A percentile compares a stretch with the other conserved stretches of the same genome.
Conservation (phyloP, 2,797 vertebrate species). For the Fringilla coelebs region DNA sequence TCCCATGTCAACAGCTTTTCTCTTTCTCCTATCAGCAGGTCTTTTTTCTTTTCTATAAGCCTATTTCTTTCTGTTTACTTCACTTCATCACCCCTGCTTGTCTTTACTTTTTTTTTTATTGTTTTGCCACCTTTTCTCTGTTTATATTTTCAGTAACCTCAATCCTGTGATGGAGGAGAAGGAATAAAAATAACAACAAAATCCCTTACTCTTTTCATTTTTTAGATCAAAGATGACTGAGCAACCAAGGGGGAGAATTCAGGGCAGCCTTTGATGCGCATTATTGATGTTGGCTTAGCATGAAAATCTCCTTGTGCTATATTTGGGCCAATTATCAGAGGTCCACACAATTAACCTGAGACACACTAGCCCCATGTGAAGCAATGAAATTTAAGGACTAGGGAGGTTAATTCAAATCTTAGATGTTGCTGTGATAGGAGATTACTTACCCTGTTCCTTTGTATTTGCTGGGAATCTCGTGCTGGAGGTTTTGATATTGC, state of each 20-base stretch:
- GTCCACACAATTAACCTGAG: constrained; percentile 57
- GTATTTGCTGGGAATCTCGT: neutral
- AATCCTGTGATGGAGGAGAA: neutral
- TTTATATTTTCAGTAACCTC: constrained; percentile 42
- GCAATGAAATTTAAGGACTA: constrained; percentile 2
- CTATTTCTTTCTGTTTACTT: neutral
- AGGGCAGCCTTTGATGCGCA: constrained; percentile 58
- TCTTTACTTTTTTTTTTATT: neutral
- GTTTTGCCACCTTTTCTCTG: neutral
- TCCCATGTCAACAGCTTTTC: neutral
- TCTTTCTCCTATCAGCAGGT: neutral
- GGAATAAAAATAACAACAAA: constrained; percentile 58
- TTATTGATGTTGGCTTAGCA: constrained; percentile 63
- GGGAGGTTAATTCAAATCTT: constrained; percentile 49
- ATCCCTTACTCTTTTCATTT: constrained; percentile 51
- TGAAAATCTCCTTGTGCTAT: constrained; percentile 54
- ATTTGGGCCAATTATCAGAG: constrained; percentile 51
- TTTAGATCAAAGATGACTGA: constrained; percentile 64
- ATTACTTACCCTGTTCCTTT: neutral
- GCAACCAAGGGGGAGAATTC: constrained; percentile 14
- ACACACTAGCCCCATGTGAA: neutral
- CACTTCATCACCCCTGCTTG: neutral
- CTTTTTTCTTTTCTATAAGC: neutral
- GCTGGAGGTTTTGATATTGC: neutral
- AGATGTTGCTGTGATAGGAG: constrained; percentile 42